Conservation (phyloP, 2,888 invertebrate genomes). For the Creontiades dilutus region DNA sequence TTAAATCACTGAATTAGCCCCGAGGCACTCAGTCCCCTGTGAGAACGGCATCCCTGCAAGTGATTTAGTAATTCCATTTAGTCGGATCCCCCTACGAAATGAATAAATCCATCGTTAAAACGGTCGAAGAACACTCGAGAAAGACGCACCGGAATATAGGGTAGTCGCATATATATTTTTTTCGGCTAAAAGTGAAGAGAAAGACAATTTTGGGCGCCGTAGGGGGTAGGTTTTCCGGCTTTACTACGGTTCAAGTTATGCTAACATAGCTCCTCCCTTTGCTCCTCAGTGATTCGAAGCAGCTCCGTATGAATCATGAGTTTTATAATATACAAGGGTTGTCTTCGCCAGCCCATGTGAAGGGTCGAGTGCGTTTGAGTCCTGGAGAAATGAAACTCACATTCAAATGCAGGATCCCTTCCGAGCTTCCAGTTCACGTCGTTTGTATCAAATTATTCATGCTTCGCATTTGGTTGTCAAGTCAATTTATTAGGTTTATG, state of each 20-base stretch:
- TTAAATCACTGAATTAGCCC: background rate
- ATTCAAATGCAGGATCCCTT: constrained; percentile 33
- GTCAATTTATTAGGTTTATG: too few species aligned
- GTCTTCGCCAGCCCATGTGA: constrained; percentile 23
- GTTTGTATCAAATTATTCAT: constrained; percentile 17
- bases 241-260: constrained; percentile 24
- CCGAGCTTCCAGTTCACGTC: background rate
- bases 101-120: constrained; percentile 8
- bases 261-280: background rate
- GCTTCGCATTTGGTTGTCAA: too few species aligned
- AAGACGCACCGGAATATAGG: background rate
- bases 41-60: background rate
- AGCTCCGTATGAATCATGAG: constrained; percentile 6
- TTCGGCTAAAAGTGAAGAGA: background rate
- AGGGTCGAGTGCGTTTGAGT: constrained; percentile 5
- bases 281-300: background rate
- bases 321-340: constrained; percentile 23
- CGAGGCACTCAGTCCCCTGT: background rate
- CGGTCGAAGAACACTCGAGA: background rate
- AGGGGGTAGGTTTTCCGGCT: background rate
- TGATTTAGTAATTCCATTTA: background rate
- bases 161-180: background rate
- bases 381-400: constrained; percentile 2
- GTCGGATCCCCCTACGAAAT: background rate
- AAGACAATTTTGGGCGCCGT: background rate